Evolutionary conservation across 2,888 invertebrate species (phyloP).

Genomic region (Lucinisca nassula): DNA sequence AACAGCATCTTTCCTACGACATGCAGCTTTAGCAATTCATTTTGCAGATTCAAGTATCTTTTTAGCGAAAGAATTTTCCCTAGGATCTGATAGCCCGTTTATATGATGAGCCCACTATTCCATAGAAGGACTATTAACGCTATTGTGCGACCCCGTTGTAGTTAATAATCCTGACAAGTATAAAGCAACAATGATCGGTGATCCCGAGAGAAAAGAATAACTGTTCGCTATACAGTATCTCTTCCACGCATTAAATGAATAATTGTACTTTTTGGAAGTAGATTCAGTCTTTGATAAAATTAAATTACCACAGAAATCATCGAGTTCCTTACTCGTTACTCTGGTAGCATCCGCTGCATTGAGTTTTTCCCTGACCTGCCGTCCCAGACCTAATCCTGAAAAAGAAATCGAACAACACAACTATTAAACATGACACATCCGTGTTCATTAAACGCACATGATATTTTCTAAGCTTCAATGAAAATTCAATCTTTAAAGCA

Average conservation of each 20-base stretch:
- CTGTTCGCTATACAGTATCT: background rate
- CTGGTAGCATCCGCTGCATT: background rate
- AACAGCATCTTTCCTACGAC: slow-evolving; percentile 26
- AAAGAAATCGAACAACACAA: no score
- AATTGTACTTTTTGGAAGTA: background rate
- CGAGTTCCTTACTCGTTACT: background rate
- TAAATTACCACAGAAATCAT: background rate
- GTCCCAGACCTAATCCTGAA: background rate
- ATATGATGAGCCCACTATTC: background rate
- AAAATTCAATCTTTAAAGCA: background rate
- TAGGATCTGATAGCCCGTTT: background rate
- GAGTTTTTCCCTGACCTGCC: background rate
- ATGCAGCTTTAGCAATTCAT: background rate
- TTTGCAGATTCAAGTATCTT: background rate
- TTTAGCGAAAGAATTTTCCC: background rate
- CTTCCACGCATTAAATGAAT: background rate
- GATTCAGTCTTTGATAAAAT: background rate
- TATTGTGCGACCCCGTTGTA: background rate
- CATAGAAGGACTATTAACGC: background rate
- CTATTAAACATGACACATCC: no score
- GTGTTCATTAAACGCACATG: no score
- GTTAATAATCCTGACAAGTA: background rate
- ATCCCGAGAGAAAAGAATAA: background rate
- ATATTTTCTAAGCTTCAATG: background rate
- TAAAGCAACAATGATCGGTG: background rate